A percentile compares a stretch with the other conserved stretches of the same genome.
These are phyloP conservation scores for Drosophila pandora DNA, from an alignment of 1,140 invertebrate genomes.

Conservation along the genomic window DNA sequence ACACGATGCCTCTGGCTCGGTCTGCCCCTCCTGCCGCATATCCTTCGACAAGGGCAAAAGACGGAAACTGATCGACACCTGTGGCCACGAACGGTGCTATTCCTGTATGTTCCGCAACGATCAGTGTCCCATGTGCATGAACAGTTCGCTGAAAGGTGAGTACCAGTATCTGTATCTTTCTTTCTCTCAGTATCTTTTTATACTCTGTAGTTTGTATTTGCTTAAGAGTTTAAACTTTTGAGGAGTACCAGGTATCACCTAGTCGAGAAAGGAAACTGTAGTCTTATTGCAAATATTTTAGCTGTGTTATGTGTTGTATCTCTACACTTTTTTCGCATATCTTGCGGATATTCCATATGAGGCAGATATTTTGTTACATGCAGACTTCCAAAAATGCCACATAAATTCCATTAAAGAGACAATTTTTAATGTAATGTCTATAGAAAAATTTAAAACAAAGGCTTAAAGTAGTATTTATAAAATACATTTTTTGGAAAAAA, in stretches of 20 bases:
- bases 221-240: not conserved
- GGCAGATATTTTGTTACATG: conserved; percentile 69
- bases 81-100: conserved; percentile 97
- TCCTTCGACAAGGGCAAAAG: conserved; percentile 98
- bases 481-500: not conserved
- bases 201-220: not conserved
- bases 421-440: not conserved
- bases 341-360: conserved; percentile 58
- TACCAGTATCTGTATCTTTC: conserved; percentile 14
- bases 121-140: conserved; percentile 93
- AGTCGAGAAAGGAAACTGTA: not conserved
- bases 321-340: conserved; percentile 34
- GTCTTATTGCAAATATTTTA: too few species aligned
- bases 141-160: conserved; percentile 83
- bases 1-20: conserved; percentile 85
- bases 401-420: not conserved
- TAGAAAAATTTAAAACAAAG: not conserved
- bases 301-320: conserved; percentile 22
- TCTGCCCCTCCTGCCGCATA: conserved; percentile 93
- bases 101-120: conserved; percentile 96
- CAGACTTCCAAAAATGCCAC: conserved; percentile 29
- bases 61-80: conserved; percentile 95
- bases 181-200: not conserved
- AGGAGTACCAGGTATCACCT: not conserved
- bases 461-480: not conserved